Conservation (phyloP, 2,888 invertebrate species). For the Heliconius charithonia region DNA sequence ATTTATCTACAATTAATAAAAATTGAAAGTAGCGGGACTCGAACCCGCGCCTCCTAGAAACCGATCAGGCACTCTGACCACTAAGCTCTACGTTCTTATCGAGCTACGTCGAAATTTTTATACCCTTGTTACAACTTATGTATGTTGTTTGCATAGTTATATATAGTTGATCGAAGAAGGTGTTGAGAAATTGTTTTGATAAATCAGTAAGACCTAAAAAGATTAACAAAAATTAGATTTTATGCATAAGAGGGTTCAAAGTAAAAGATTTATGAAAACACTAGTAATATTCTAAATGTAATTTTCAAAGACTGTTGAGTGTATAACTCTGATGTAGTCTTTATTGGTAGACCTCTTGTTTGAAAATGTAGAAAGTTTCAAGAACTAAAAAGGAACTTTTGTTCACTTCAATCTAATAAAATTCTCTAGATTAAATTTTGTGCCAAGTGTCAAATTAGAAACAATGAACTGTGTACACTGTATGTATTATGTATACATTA, state of each 20-base stretch:
- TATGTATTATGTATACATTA: neutral
- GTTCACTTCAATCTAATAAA: constrained; percentile 29
- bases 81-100: too few species aligned
- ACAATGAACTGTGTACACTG: too few species aligned
- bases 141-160: too few species aligned
- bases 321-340: constrained; percentile 27
- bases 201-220: neutral
- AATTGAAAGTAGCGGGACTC: too few species aligned
- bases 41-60: too few species aligned
- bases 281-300: neutral
- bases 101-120: too few species aligned
- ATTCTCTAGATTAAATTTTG: constrained; percentile 20
- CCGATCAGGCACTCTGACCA: too few species aligned
- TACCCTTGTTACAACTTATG: too few species aligned
- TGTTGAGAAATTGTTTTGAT: neutral
- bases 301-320: constrained; percentile 12
- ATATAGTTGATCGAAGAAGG: too few species aligned
- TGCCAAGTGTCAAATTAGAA: neutral
- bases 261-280: neutral
- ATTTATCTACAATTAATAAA: too few species aligned
- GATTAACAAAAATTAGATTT: neutral
- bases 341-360: constrained; percentile 27
- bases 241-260: neutral
- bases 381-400: constrained; percentile 32
- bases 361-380: constrained; percentile 26